Percentiles rank a stretch among this genome's conserved stretches.
These are phyloP conservation scores for Aproaerema taeniolella DNA, from an alignment of 2,888 invertebrate species.

Conservation along the genomic window DNA sequence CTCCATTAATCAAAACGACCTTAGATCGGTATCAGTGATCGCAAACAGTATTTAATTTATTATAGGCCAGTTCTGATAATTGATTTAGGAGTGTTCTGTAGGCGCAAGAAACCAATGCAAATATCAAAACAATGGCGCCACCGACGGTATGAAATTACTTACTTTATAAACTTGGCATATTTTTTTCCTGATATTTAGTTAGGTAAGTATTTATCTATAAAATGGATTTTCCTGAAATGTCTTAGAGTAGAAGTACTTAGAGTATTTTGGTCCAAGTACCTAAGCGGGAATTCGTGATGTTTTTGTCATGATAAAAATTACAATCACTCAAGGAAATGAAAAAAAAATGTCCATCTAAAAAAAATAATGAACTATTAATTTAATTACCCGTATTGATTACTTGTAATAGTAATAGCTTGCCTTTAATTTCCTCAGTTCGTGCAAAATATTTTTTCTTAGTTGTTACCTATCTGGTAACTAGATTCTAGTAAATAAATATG, in stretches of 20 bases:
- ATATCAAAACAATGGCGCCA: constrained; percentile 61
- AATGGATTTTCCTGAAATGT: too few relatives aligned
- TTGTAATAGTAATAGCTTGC: too few relatives aligned
- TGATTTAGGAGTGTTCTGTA: constrained; percentile 67
- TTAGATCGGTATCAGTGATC: constrained; percentile 62
- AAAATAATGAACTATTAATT: too few relatives aligned
- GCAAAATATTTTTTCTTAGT: background rate
- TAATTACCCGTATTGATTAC: too few relatives aligned
- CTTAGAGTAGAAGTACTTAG: too few relatives aligned
- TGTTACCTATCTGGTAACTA: too few relatives aligned
- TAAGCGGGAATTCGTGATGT: background rate
- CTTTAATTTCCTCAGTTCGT: background rate
- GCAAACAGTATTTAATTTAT: constrained; percentile 72
- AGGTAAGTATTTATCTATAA: too few relatives aligned
- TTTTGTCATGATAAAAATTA: background rate
- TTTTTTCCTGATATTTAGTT: background rate
- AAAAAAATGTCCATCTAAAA: too few relatives aligned
- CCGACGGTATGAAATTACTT: constrained; percentile 31
- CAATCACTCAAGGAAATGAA: background rate
- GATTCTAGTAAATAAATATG: too few relatives aligned
- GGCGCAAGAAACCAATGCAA: constrained; percentile 56
- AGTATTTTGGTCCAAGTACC: too few relatives aligned
- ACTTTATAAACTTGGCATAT: constrained; percentile 20
- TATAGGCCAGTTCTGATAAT: constrained; percentile 53
- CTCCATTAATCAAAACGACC: constrained; percentile 67